Evolutionary conservation across 2,888 invertebrate genomes (phyloP).

Genomic region (Megastigmus dorsalis): DNA sequence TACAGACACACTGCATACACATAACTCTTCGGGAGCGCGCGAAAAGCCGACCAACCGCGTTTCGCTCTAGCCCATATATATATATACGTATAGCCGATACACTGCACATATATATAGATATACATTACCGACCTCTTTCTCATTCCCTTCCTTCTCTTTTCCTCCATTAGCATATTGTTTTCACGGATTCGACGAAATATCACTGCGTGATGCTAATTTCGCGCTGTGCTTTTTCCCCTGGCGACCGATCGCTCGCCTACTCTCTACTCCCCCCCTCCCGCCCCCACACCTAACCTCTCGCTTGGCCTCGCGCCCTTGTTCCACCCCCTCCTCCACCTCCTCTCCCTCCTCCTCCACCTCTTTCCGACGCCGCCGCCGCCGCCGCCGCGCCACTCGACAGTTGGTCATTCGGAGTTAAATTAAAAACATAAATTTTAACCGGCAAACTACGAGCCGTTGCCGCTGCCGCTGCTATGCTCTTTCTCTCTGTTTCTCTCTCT

Average conservation of each 20-base stretch:
- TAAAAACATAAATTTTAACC: slow-evolving; percentile 73
- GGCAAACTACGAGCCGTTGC: slow-evolving; percentile 57
- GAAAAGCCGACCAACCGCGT: not conserved
- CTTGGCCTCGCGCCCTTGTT: slow-evolving; percentile 22
- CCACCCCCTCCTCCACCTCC: slow-evolving; percentile 30
- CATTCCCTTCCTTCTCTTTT: slow-evolving; percentile 49
- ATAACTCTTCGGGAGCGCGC: no score
- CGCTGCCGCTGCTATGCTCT: no score
- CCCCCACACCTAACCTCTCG: slow-evolving; percentile 15
- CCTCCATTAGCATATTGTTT: slow-evolving; percentile 74
- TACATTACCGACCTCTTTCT: slow-evolving; percentile 26
- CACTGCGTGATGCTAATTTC: slow-evolving; percentile 69
- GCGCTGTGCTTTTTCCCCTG: slow-evolving; percentile 62
- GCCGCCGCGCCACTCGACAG: slow-evolving; percentile 63
- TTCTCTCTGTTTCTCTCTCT: no score
- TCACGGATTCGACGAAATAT: slow-evolving; percentile 72
- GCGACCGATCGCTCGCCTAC: slow-evolving; percentile 7
- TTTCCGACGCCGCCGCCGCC: no score
- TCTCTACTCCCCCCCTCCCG: slow-evolving; percentile 1
- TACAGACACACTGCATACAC: not conserved
- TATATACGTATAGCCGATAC: no score
- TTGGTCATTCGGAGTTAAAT: slow-evolving; percentile 73
- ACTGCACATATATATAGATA: no score
- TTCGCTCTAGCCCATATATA: not conserved
- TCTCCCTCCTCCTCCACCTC: slow-evolving; percentile 31